A percentile compares a stretch with the other conserved stretches of the same genome.
These are phyloP conservation scores for Onthophagus taurus DNA, from an alignment of 1,140 invertebrate species.

Conservation along the genomic window DNA sequence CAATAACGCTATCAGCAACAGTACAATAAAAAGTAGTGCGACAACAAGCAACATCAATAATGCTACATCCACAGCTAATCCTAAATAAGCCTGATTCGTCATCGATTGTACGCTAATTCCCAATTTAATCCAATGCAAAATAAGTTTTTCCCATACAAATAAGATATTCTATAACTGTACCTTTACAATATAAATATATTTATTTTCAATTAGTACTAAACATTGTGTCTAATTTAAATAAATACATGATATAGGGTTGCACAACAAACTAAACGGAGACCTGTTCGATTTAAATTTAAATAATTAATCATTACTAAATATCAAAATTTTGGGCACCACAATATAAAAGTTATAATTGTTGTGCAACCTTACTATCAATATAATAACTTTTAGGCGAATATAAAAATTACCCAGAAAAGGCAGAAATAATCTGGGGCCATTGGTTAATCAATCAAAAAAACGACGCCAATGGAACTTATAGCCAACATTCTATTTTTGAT, in stretches of 20 bases:
- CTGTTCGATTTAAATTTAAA: not conserved
- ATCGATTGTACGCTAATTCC: too few relatives aligned
- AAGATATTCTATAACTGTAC: too few relatives aligned
- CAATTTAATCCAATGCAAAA: too few relatives aligned
- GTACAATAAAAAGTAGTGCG: not conserved
- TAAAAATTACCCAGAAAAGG: not conserved
- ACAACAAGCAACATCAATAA: not conserved
- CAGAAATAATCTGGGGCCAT: slow-evolving; percentile 8
- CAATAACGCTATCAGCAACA: not conserved
- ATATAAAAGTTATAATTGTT: slow-evolving; percentile 8
- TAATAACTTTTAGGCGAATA: slow-evolving; percentile 7
- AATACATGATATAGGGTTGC: slow-evolving; percentile 9
- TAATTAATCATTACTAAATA: too few relatives aligned
- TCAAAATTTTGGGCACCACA: too few relatives aligned
- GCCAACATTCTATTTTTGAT: too few relatives aligned
- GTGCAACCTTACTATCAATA: slow-evolving; percentile 5
- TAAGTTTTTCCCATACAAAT: too few relatives aligned
- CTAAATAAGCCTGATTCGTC: too few relatives aligned
- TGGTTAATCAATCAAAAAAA: too few relatives aligned
- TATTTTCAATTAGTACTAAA: too few relatives aligned
- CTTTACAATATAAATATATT: too few relatives aligned
- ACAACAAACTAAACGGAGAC: slow-evolving; percentile 11
- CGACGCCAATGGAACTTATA: too few relatives aligned
- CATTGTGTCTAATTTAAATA: slow-evolving; percentile 11
- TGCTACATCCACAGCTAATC: not conserved